Conservation (phyloP, 2,888 invertebrate species). For the Lycaena phlaeas region DNA sequence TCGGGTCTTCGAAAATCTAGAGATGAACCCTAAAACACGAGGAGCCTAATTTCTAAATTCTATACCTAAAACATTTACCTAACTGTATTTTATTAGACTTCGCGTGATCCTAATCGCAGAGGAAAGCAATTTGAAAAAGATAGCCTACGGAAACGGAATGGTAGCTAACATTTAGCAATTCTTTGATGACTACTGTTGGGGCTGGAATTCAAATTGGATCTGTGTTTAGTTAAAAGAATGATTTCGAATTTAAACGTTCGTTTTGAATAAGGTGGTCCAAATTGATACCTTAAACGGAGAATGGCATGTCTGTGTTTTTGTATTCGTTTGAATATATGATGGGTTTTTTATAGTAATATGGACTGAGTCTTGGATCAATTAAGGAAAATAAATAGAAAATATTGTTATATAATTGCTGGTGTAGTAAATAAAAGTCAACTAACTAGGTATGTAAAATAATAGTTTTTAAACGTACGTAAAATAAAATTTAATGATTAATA, state of each 20-base stretch:
- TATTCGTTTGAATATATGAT: background rate
- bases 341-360: no score
- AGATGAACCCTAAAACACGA: no score
- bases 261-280: slow-evolving; percentile 32
- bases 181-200: slow-evolving; percentile 41
- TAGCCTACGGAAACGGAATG: slow-evolving; percentile 47
- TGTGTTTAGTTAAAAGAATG: slow-evolving; percentile 27
- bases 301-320: slow-evolving; percentile 19
- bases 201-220: slow-evolving; percentile 28
- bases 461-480: no score
- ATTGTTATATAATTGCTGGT: no score
- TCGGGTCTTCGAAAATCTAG: no score
- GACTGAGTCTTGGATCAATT: no score
- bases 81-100: slow-evolving; percentile 14
- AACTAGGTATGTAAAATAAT: no score
- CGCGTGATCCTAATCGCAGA: slow-evolving; percentile 29
- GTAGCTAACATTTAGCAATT: slow-evolving; percentile 42
- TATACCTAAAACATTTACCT: slow-evolving; percentile 9
- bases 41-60: no score
- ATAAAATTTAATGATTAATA: no score
- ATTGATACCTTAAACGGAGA: slow-evolving; percentile 27
- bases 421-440: no score
- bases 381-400: no score
- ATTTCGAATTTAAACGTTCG: slow-evolving; percentile 30
- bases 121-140: slow-evolving; percentile 29